These are phyloP conservation scores for Allophyes oxyacanthae DNA, from an alignment of 2,888 invertebrate species.

Conservation along the genomic window DNA sequence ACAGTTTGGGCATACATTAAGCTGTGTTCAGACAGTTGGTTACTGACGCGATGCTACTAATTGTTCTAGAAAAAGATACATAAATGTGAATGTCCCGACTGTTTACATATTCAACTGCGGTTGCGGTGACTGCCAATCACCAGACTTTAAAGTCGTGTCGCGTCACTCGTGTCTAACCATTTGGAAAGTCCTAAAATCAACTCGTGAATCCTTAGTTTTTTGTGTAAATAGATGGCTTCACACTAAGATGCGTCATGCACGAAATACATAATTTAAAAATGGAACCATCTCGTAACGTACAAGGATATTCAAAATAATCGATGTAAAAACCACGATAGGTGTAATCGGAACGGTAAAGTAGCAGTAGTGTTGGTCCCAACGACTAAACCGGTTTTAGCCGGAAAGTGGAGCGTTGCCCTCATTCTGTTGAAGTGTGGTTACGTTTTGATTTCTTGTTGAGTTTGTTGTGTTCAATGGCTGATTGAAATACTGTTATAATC, in stretches of 20 bases:
- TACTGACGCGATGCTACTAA: conserved; percentile 1
- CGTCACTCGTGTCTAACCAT: conserved; percentile 13
- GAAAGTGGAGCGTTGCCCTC: conserved; percentile 85
- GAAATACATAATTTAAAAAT: conserved; percentile 30
- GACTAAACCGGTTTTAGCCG: conserved; percentile 76
- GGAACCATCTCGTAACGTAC: conserved; percentile 26
- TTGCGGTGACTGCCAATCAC: conserved; percentile 21
- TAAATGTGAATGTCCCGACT: background rate
- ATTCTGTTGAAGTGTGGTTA: conserved; percentile 73
- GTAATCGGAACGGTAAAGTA: conserved; percentile 63
- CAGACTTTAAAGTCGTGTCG: conserved; percentile 14
- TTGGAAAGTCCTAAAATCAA: conserved; percentile 16
- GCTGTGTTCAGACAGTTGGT: conserved; percentile 4
- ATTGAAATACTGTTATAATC: conserved; percentile 68
- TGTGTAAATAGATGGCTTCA: conserved; percentile 16
- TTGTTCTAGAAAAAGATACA: conserved; percentile 11
- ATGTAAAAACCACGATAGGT: conserved; percentile 54
- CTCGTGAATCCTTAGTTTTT: background rate
- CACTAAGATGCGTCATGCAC: conserved; percentile 25
- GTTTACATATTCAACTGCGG: conserved; percentile 31
- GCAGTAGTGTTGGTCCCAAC: conserved; percentile 64
- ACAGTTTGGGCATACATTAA: conserved; percentile 22
- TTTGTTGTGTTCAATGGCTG: conserved; percentile 60
- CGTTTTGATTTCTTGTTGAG: conserved; percentile 78
- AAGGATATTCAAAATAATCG: conserved; percentile 47